Conservation (phyloP, 2,888 invertebrate genomes). For the Athripsodes cinereus region DNA sequence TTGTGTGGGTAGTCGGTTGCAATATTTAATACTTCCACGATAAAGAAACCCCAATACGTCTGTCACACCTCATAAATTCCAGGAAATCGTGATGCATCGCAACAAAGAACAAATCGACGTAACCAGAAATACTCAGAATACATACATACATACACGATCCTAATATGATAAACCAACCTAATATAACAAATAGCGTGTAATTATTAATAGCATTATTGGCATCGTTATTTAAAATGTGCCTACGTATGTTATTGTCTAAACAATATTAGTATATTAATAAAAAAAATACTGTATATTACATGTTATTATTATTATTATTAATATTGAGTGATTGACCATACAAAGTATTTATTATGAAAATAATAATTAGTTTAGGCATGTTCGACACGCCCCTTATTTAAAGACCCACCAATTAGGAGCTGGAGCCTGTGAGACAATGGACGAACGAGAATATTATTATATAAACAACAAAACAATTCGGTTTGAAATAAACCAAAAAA, state of each 20-base stretch:
- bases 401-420: conserved; percentile 1
- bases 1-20: no score
- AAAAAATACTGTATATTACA: no score
- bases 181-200: no score
- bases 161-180: no score
- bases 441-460: not conserved
- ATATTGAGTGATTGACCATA: not conserved
- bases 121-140: not conserved
- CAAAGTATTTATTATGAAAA: not conserved
- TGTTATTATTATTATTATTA: no score
- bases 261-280: not conserved
- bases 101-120: not conserved
- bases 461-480: not conserved
- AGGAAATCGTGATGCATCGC: not conserved
- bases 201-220: no score
- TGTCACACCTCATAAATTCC: not conserved
- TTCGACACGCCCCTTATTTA: not conserved
- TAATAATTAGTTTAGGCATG: conserved; percentile 1
- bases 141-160: no score
- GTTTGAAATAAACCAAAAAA: not conserved
- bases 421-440: not conserved
- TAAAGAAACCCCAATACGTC: not conserved
- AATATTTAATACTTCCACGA: no score
- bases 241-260: not conserved
- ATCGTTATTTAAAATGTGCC: no score